Evolutionary conservation across 1,140 invertebrate species (phyloP).

Genomic region (Metaphire vulgaris): DNA sequence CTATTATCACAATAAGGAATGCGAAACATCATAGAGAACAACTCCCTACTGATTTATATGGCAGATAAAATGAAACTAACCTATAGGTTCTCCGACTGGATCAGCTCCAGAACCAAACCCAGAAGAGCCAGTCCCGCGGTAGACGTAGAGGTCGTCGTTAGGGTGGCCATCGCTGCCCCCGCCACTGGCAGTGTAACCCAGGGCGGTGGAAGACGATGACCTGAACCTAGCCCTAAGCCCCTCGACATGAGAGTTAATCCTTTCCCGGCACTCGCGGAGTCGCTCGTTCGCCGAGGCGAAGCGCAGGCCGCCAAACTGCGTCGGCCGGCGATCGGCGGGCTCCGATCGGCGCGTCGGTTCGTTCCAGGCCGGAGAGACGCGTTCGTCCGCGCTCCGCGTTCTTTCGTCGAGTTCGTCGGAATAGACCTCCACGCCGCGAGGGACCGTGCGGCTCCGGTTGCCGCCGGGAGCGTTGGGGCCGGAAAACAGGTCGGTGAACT

Average conservation of each 20-base stretch:
- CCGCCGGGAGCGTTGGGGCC: not conserved
- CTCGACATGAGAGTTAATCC: not conserved
- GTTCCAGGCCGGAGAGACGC: not conserved
- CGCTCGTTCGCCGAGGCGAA: not conserved
- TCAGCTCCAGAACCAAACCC: not conserved
- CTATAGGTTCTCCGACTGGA: not conserved
- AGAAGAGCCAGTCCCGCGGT: not conserved
- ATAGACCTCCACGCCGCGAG: not conserved
- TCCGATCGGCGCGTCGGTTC: no score
- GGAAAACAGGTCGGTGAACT: not conserved
- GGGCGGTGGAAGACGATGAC: not conserved
- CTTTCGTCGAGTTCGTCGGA: not conserved
- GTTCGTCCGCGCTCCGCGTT: not conserved
- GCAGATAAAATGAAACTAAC: not conserved
- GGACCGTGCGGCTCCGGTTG: not conserved
- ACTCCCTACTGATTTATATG: no score
- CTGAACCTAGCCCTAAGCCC: not conserved
- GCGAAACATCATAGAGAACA: no score
- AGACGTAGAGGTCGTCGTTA: not conserved
- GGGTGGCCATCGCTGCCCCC: not conserved
- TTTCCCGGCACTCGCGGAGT: not conserved
- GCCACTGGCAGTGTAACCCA: not conserved
- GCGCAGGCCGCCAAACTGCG: not conserved
- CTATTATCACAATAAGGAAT: no score
- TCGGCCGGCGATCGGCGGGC: no score